Evolutionary conservation across 37 sponge, comb jelly and placozoan genomes (phyloP).

Genomic region (Chondrilla cf. caribensis): DNA sequence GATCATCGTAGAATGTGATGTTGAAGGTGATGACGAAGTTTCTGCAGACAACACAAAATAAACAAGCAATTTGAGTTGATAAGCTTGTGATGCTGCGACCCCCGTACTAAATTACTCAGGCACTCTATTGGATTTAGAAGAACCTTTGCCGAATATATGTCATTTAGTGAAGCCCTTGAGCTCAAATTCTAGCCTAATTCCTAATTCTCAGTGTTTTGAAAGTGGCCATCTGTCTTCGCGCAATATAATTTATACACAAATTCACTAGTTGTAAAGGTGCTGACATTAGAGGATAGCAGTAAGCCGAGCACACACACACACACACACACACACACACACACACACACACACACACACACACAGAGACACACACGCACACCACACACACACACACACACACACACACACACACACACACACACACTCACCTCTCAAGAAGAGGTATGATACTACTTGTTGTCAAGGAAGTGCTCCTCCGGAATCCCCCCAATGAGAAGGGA

Average conservation of each 20-base stretch:
- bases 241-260: too few species aligned
- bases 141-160: too few species aligned
- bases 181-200: too few species aligned
- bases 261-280: too few species aligned
- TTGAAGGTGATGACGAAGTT: background rate
- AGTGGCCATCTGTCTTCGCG: too few species aligned
- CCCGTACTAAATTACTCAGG: too few species aligned
- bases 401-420: too few species aligned
- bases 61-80: background rate
- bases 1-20: background rate
- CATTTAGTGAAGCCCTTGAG: too few species aligned
- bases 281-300: background rate
- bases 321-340: background rate
- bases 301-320: background rate
- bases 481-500: background rate
- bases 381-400: background rate
- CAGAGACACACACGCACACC: background rate
- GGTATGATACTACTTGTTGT: background rate
- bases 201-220: too few species aligned
- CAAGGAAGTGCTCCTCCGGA: background rate
- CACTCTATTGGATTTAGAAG: too few species aligned
- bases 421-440: background rate
- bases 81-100: too few species aligned
- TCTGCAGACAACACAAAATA: background rate
- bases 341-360: background rate